These are phyloP conservation scores for Epicauta chinensis DNA, from an alignment of 1,140 invertebrate species.

Conservation along the genomic window DNA sequence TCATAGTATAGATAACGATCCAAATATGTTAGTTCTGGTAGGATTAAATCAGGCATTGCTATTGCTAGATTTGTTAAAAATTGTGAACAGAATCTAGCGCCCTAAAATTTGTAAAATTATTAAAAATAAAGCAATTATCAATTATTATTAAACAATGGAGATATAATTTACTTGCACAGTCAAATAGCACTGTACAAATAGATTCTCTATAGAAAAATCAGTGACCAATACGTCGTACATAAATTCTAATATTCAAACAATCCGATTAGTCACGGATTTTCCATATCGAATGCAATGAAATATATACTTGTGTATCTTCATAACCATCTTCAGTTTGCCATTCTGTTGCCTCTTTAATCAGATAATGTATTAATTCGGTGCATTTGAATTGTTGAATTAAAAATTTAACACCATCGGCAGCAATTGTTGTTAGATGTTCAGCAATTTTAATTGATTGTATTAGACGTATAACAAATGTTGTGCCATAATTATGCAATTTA, in stretches of 20 bases:
- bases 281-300: background rate
- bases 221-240: no score
- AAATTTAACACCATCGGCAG: conserved; percentile 54
- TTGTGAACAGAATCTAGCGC: conserved; percentile 50
- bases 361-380: conserved; percentile 53
- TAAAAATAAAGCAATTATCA: background rate
- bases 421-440: conserved; percentile 54
- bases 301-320: conserved; percentile 37
- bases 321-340: conserved; percentile 48
- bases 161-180: background rate
- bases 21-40: conserved; percentile 45
- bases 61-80: conserved; percentile 61
- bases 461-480: conserved; percentile 52
- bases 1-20: conserved; percentile 32
- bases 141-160: background rate
- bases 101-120: conserved; percentile 30
- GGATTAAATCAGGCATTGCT: conserved; percentile 51
- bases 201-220: no score
- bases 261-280: background rate
- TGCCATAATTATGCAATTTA: conserved; percentile 58
- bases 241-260: no score
- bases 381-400: conserved; percentile 52
- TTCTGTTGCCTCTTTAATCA: conserved; percentile 60
- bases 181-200: background rate
- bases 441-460: conserved; percentile 59